phyloP scores from a whole-genome alignment of 2,888 invertebrate genomes.

The Morinoia aosen region DNA sequence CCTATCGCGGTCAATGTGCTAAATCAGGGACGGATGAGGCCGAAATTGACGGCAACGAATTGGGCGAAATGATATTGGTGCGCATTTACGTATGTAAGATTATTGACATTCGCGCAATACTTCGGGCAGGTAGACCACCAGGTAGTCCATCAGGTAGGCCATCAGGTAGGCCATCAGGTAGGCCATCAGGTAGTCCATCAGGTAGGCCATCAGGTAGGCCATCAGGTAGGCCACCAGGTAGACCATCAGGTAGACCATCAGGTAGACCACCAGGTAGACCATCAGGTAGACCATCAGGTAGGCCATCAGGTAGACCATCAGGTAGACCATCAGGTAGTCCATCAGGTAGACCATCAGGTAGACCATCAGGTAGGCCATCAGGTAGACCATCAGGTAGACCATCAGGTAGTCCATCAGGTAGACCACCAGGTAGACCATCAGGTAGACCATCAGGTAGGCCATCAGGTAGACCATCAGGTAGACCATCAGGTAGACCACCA shows the following conservation, averaged over 20 bases:
- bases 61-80: no score
- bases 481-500: not conserved
- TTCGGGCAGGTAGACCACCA: not conserved
- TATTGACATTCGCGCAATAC: no score
- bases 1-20: no score
- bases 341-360: conserved; percentile 13
- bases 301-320: not conserved
- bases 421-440: not conserved
- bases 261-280: conserved; percentile 16
- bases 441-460: no score
- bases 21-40: no score
- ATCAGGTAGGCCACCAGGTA: not conserved
- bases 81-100: not conserved
- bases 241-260: not conserved
- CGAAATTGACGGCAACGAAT: no score
- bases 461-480: no score
- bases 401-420: not conserved
- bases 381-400: conserved; percentile 18
- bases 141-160: conserved; percentile 9
- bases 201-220: not conserved
- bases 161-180: not conserved
- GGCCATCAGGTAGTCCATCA: not conserved
- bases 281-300: conserved; percentile 40
- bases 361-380: not conserved
- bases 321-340: not conserved